Evolutionary conservation across 2,113 vertebrate species (phyloP).

Genomic region (Lycocorax pyrrhopterus): DNA sequence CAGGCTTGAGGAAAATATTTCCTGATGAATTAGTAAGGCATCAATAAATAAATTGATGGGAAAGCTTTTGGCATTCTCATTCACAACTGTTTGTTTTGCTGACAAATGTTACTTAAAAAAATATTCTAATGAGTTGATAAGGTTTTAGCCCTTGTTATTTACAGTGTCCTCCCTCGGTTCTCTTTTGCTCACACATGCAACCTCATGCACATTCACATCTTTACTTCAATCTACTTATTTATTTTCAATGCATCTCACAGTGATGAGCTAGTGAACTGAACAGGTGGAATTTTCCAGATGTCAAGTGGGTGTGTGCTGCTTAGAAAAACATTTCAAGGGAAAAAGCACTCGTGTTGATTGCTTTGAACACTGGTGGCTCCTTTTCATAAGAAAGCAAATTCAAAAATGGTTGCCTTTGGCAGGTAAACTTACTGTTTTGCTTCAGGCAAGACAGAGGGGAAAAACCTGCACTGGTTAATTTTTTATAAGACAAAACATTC

Average conservation of each 20-base stretch:
- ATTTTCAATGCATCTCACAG: background rate
- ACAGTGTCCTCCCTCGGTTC: background rate
- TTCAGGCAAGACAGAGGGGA: slow-evolving; percentile 35
- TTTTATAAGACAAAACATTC: slow-evolving; percentile 42
- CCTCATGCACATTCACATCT: background rate
- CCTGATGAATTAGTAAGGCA: background rate
- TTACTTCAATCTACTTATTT: background rate
- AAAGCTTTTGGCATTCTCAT: background rate
- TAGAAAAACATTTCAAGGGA: background rate
- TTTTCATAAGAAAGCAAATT: background rate
- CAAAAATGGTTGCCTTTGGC: slow-evolving; percentile 46
- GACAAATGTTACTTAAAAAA: background rate
- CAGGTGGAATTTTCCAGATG: background rate
- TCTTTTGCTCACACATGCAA: background rate
- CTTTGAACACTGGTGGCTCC: background rate
- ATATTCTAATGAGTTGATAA: background rate
- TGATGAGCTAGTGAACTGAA: background rate
- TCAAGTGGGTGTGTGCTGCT: background rate
- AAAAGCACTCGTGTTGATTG: background rate
- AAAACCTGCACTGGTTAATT: slow-evolving; percentile 3
- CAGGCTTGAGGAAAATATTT: background rate
- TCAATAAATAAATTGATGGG: background rate
- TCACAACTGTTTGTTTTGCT: background rate
- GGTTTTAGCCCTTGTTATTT: background rate
- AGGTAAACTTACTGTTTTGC: slow-evolving; percentile 54